Base-by-base conservation (phyloP, 53 echinoderm and acorn worm species). In the Holothuria scabra region DNA sequence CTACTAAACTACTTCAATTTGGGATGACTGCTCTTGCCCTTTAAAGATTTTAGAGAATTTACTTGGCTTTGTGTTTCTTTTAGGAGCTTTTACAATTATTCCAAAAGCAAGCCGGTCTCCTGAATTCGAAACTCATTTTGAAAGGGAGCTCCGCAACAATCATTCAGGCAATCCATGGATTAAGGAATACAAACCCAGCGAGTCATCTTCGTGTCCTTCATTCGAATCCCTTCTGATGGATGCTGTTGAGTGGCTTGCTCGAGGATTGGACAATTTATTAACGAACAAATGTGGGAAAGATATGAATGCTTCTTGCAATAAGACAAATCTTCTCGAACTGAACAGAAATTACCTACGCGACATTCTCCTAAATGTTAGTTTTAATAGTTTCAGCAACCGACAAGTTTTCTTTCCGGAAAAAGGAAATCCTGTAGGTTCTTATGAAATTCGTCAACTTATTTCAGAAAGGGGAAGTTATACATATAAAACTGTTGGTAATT, bases 151-250 rank as follows among this genome's bases (percentile, higher is more conserved):
- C 19, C 41, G 10, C 33, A 83, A 90, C 3, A 52, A 38, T n/a
- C 24, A 70, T 31, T 83, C 70, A 33, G 41, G 41, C 41, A 97
- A 97, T 63, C 94, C 97, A 1, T 97, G 97, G 97, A 60, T 94
- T 28, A 37, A 19, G 13, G 90, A 88, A 61, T 97, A 94, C 76
- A 74, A 85, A 22, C 41, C 41, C 10, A n/a, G 10, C 4, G 56
- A 11, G 18, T 30, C 29, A 5, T 16, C 24, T 26, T 30, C 30
- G 7, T 59, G 71, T 18, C 65, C 85, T n/a, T 56, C 90, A 12
- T 91, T 94, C 58, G 97, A 97, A 49, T 85, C 93, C 12, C 72
- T 97, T 16, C 90, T 97, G 20, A 84, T 93, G 78, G 97, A 97
- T 63, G 80, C 83, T 6, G 94, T 97, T 19, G 74, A 88, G 32